Evolutionary conservation across 2,113 vertebrate genomes (phyloP).

Genomic region (Platichthys stellatus): DNA sequence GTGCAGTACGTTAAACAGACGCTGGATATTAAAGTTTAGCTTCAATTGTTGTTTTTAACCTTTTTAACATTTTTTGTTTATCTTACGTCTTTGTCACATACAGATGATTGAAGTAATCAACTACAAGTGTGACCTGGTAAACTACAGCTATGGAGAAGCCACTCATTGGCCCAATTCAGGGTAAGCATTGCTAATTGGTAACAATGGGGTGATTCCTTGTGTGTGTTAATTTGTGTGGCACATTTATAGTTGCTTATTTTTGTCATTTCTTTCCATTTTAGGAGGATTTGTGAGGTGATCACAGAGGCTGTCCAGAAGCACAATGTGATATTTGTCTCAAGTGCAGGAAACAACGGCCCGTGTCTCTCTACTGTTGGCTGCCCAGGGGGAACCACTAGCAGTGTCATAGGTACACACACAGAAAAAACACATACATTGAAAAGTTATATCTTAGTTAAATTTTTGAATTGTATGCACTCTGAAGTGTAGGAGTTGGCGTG

Average conservation of each 20-base stretch:
- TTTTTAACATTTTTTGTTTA: background rate
- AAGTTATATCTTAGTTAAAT: too few relatives aligned
- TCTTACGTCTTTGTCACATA: conserved; percentile 24
- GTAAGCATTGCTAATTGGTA: conserved; percentile 77
- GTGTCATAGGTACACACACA: conserved; percentile 89
- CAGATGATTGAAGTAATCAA: conserved; percentile 99
- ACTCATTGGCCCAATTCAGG: conserved; percentile 99
- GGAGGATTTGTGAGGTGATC: conserved; percentile 98
- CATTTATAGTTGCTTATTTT: background rate
- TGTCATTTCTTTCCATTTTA: conserved; percentile 64
- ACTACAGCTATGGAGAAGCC: conserved; percentile 98
- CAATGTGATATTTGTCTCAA: conserved; percentile 96
- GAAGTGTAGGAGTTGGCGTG: too few relatives aligned
- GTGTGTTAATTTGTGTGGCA: background rate
- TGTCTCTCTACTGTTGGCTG: conserved; percentile 98
- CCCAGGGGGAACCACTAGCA: conserved; percentile 95
- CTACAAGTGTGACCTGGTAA: conserved; percentile 98
- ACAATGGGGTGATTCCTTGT: background rate
- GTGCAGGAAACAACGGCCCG: conserved; percentile 97
- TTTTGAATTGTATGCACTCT: too few relatives aligned
- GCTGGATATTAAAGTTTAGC: background rate
- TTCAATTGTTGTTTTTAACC: too few relatives aligned
- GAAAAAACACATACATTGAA: background rate
- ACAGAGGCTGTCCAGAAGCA: conserved; percentile 98
- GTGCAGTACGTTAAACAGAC: conserved; percentile 85